Percentiles rank a stretch among this genome's conserved stretches.
Conservation (phyloP, 2,113 vertebrate genomes). For the Pseudopipra pipra region DNA sequence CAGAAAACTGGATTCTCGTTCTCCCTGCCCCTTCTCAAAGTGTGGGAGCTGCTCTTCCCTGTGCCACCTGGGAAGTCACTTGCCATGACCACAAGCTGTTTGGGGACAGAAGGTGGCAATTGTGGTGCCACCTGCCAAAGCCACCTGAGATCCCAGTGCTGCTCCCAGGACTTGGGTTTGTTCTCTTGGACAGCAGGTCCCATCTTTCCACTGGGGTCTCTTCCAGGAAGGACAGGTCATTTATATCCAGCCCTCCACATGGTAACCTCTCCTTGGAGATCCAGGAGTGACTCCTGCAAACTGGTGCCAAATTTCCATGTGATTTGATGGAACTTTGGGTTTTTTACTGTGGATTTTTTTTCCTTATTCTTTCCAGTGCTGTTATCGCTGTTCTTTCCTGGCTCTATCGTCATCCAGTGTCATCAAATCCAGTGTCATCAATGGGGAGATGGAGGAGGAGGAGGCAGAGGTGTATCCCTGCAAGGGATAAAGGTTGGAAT, state of each 20-base stretch:
- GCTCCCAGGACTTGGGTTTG: neutral
- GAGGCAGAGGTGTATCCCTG: neutral
- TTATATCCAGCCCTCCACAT: neutral
- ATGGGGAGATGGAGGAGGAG: neutral
- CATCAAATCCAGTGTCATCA: fast-evolving
- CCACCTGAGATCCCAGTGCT: neutral
- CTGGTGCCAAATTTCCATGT: neutral
- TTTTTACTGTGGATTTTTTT: neutral
- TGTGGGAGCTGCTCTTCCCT: neutral
- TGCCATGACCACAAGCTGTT: fast-evolving
- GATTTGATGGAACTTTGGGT: neutral
- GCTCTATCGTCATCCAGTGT: fast-evolving
- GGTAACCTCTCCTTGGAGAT: neutral
- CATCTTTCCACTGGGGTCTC: neutral
- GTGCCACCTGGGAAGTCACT: neutral
- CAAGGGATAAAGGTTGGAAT: neutral
- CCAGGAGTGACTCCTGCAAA: neutral
- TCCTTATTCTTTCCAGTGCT: neutral
- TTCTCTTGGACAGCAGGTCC: neutral
- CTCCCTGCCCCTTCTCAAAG: neutral
- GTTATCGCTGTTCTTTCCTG: neutral
- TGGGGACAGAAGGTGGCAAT: neutral
- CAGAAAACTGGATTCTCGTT: neutral
- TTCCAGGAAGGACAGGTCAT: neutral
- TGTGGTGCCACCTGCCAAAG: neutral